Conservation (phyloP, 1,140 invertebrate genomes). For the Patella vulgata region DNA sequence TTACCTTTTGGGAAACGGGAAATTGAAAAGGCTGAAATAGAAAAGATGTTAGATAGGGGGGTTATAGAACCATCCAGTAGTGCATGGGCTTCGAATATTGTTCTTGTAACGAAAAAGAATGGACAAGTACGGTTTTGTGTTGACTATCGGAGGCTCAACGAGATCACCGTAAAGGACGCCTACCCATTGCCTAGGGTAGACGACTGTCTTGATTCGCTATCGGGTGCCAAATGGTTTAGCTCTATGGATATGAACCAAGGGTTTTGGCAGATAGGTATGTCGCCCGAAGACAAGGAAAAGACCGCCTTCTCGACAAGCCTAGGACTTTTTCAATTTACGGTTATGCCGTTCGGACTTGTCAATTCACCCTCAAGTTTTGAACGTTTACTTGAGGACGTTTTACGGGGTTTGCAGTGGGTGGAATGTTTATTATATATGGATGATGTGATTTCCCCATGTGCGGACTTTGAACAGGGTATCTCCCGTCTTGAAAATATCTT, state of each 20-base stretch:
- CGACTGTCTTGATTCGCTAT: slow-evolving; percentile 25
- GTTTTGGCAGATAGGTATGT: slow-evolving; percentile 53
- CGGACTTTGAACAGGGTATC: too few relatives aligned
- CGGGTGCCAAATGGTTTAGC: slow-evolving; percentile 27
- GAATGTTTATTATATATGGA: too few relatives aligned
- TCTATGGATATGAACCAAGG: slow-evolving; percentile 35
- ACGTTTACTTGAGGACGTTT: too few relatives aligned
- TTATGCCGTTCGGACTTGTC: too few relatives aligned
- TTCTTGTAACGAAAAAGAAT: slow-evolving; percentile 25
- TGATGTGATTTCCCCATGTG: too few relatives aligned
- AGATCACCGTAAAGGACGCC: slow-evolving; percentile 37
- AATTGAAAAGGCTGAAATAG: slow-evolving; percentile 27
- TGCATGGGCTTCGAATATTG: not conserved
- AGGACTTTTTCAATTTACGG: too few relatives aligned
- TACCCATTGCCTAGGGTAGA: slow-evolving; percentile 30
- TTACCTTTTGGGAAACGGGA: slow-evolving; percentile 26
- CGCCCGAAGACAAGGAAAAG: too few relatives aligned
- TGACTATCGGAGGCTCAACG: slow-evolving; percentile 68
- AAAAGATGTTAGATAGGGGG: slow-evolving; percentile 26
- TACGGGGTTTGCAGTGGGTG: too few relatives aligned
- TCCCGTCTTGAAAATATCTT: too few relatives aligned
- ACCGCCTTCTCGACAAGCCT: too few relatives aligned
- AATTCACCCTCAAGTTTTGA: too few relatives aligned
- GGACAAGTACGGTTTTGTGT: slow-evolving; percentile 52
- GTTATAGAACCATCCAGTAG: too few relatives aligned